A percentile compares a stretch with the other conserved stretches of the same genome.
Conservation (phyloP, 2,888 invertebrate genomes). For the Dimorphilus gyrociliatus region DNA sequence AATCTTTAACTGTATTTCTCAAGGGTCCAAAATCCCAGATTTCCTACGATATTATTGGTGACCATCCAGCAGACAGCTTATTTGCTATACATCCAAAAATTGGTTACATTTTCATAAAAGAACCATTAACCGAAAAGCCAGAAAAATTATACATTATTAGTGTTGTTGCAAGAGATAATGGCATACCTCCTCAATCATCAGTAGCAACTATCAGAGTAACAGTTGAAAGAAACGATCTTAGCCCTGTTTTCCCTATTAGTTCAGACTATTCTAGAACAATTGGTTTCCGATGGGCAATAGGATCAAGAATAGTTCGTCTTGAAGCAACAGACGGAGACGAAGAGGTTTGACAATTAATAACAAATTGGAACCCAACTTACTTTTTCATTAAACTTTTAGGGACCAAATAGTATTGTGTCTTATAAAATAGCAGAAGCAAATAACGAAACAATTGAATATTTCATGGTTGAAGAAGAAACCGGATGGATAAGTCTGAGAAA, state of each 20-base stretch:
- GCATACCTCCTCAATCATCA: constrained; percentile 14
- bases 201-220: constrained; percentile 12
- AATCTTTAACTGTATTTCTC: constrained; percentile 1
- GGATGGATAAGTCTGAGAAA: constrained; percentile 18
- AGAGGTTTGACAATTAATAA: constrained; percentile 10
- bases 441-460: too few species aligned
- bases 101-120: constrained; percentile 18
- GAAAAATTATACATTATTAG: constrained; percentile 1
- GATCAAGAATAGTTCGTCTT: constrained; percentile 13
- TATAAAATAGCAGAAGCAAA: too few species aligned
- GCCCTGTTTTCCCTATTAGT: constrained; percentile 8
- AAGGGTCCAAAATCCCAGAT: constrained; percentile 20
- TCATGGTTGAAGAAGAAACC: constrained; percentile 16
- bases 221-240: constrained; percentile 10
- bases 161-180: constrained; percentile 14
- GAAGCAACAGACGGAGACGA: constrained; percentile 14
- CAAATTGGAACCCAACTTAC: too few species aligned
- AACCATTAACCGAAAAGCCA: constrained; percentile 7
- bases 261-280: constrained; percentile 11
- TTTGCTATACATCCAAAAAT: constrained; percentile 18
- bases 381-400: too few species aligned
- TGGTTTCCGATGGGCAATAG: constrained; percentile 15
- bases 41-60: constrained; percentile 20
- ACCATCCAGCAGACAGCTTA: constrained; percentile 15
- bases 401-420: too few species aligned